Evolutionary conservation across 2,888 invertebrate species (phyloP).

Genomic region (Dione juno): DNA sequence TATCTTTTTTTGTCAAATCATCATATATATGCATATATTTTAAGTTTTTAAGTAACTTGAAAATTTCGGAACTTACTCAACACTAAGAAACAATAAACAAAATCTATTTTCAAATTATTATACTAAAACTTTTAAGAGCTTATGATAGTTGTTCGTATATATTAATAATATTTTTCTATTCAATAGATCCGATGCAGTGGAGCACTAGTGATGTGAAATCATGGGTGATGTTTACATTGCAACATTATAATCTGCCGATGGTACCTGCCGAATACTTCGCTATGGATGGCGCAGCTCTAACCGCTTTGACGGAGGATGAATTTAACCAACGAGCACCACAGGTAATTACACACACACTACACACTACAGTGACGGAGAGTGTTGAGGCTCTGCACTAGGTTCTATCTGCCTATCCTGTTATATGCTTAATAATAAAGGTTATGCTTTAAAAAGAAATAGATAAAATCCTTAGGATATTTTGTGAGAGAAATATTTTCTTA

Average conservation of each 20-base stretch:
- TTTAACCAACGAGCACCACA: constrained; percentile 92
- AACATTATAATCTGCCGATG: constrained; percentile 90
- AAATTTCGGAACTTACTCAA: neutral
- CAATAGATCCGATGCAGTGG: constrained; percentile 94
- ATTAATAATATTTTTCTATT: constrained; percentile 11
- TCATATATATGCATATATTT: neutral
- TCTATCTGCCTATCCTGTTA: too few species aligned
- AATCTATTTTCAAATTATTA: too few species aligned
- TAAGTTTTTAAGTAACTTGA: neutral
- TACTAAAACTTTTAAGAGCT: too few species aligned
- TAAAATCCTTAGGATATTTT: too few species aligned
- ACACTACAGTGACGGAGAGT: neutral
- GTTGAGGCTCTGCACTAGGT: too few species aligned
- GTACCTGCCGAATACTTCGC: constrained; percentile 90
- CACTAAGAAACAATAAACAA: too few species aligned
- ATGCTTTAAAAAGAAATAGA: too few species aligned
- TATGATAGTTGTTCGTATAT: too few species aligned
- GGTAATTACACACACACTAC: constrained; percentile 76
- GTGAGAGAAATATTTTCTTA: too few species aligned
- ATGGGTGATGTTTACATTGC: constrained; percentile 94
- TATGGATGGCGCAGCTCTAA: constrained; percentile 90
- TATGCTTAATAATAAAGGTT: too few species aligned
- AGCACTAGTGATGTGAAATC: constrained; percentile 91
- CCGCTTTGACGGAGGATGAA: constrained; percentile 91
- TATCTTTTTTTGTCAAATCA: neutral